Base-by-base conservation (phyloP, 1,140 invertebrate genomes). In the Bacillus rossius region DNA sequence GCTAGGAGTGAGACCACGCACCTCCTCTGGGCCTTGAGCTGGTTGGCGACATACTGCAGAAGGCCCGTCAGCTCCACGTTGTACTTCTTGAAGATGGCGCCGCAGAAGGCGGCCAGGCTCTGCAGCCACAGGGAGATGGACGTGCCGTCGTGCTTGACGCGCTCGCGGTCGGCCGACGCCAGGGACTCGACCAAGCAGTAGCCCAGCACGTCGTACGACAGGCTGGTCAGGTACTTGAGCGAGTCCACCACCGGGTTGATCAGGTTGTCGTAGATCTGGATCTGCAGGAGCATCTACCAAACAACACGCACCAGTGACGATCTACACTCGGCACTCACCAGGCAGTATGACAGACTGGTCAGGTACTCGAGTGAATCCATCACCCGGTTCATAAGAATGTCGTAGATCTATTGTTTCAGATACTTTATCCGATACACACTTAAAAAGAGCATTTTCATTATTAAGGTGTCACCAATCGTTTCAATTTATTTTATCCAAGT, bases 321-420 rank as follows among this genome's bases (percentile, higher is more conserved):
- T n/a, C n/a, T n/a, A n/a, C n/a, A n/a, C n/a, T n/a, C n/a, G n/a
- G n/a, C n/a, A n/a, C 93, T 89, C 58, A 99, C 79, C 52, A 99
- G 89, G 75, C 99, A 98, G 69, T 98, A 97, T 0, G 96, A 97
- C 41, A 99, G 79, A 55, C 87, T 89, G 22, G 95, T 98, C 64
- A 99, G 79, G 76, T 95, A 99, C 76, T 98, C 98, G 37, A 99
- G 80, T 0, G 96, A 95, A 73, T 99, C 98, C 29, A 99, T 96
- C 10, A 99, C 96, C 13, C 96, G 96, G 25, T 86, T 74, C 59
- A 91, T 99, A 43, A 99, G 82, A 76, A 99, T 99, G 76, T 99
- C 96, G 77, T 96, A 99, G 16, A 93, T 84, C 79, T 99, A n/a
- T n/a, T n/a, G n/a, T n/a, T n/a, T n/a, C n/a, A n/a, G n/a, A n/a